A percentile compares a stretch with the other conserved stretches of the same genome.
Evolutionary conservation across 2,888 invertebrate species (phyloP).

Genomic region (Dryococelus australis): DNA sequence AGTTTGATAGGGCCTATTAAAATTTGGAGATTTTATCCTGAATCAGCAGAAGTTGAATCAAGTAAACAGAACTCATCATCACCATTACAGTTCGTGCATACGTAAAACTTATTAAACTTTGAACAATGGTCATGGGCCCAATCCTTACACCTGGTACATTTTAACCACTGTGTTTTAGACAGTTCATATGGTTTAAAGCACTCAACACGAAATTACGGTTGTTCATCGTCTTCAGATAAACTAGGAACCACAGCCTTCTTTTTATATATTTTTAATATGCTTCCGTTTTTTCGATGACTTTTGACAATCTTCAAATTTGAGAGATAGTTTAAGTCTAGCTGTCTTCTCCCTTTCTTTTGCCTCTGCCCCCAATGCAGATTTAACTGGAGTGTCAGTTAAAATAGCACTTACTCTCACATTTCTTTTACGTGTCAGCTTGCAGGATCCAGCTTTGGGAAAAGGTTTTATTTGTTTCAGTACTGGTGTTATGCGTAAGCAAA

Average conservation of each 20-base stretch:
- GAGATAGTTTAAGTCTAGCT: not conserved
- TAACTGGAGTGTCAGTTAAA: constrained; percentile 34
- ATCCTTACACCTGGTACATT: not conserved
- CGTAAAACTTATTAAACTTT: too few species aligned
- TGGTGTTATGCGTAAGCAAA: constrained; percentile 19
- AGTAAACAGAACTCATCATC: too few species aligned
- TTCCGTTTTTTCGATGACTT: not conserved
- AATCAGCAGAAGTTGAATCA: too few species aligned
- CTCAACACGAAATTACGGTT: constrained; percentile 10
- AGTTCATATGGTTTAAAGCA: constrained; percentile 23
- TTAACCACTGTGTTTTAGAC: constrained; percentile 6
- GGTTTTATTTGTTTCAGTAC: not conserved
- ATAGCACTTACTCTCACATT: not conserved
- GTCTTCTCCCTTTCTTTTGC: constrained; percentile 21
- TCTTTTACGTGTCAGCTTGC: constrained; percentile 2
- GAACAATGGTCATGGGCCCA: constrained; percentile 21
- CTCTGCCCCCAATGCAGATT: constrained; percentile 27
- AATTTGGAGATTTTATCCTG: too few species aligned
- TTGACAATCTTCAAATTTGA: not conserved
- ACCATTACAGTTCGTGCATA: too few species aligned
- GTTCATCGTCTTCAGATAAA: not conserved
- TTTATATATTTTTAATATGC: not conserved
- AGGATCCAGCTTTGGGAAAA: too few species aligned
- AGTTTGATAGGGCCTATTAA: too few species aligned
- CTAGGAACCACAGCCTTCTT: not conserved